These are phyloP conservation scores for Drosophila cardini DNA, from an alignment of 1,140 invertebrate genomes.

Conservation along the genomic window DNA sequence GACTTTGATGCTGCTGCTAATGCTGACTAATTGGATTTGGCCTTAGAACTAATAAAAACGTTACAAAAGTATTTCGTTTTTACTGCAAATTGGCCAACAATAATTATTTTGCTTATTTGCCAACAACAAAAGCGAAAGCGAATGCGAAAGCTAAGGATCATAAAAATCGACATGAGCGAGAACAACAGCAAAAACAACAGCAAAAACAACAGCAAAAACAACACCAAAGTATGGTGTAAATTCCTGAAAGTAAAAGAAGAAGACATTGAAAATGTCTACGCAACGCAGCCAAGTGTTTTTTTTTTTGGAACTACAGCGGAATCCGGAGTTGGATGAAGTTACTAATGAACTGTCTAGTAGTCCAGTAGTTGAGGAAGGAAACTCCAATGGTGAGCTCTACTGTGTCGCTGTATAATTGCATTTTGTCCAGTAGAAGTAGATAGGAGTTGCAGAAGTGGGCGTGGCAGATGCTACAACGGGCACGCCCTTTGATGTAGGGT, in stretches of 20 bases:
- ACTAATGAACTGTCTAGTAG: slow-evolving; percentile 50
- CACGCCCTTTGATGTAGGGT: slow-evolving; percentile 4
- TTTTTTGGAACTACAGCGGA: background rate
- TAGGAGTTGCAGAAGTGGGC: background rate
- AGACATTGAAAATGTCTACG: background rate
- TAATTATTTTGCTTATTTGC: slow-evolving; percentile 61
- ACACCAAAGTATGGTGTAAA: slow-evolving; percentile 1
- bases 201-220: no score
- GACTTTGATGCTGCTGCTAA: slow-evolving; percentile 64
- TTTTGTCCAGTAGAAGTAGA: slow-evolving; percentile 7
- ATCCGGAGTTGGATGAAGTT: slow-evolving; percentile 1
- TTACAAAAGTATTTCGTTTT: slow-evolving; percentile 78
- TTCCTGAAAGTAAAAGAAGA: slow-evolving; percentile 2
- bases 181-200: background rate
- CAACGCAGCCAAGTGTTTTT: slow-evolving; percentile 3
- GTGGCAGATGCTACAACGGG: slow-evolving; percentile 1
- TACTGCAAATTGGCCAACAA: slow-evolving; percentile 79
- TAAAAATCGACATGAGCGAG: slow-evolving; percentile 50
- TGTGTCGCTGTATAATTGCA: slow-evolving; percentile 57
- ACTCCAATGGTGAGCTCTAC: slow-evolving; percentile 13
- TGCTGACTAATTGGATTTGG: slow-evolving; percentile 75
- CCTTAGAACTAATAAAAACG: slow-evolving; percentile 75
- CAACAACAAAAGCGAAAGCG: slow-evolving; percentile 39
- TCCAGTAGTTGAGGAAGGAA: slow-evolving; percentile 4
- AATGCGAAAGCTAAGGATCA: slow-evolving; percentile 40